Conservation (phyloP, 2,888 invertebrate species). For the Hypena proboscidalis region DNA sequence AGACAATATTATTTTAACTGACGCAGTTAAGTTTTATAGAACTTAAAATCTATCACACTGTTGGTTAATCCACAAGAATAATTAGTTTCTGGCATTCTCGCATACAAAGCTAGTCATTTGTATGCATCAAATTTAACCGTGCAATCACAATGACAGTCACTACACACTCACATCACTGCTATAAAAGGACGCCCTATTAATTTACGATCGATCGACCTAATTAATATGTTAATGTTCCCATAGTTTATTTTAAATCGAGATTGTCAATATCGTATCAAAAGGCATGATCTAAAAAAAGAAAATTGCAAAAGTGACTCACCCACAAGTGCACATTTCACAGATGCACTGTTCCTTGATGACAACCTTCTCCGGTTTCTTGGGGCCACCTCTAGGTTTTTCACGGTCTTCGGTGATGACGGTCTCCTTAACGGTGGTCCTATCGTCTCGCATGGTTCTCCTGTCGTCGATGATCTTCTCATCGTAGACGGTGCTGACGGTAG, state of each 20-base stretch:
- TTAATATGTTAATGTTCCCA: constrained; percentile 27
- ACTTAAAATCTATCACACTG: too few species aligned
- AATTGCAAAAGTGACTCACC: constrained; percentile 86
- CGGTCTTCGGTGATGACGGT: constrained; percentile 65
- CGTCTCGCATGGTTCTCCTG: constrained; percentile 78
- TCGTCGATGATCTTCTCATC: constrained; percentile 76
- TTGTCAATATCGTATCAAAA: too few species aligned
- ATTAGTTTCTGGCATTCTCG: not conserved
- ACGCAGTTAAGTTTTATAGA: too few species aligned
- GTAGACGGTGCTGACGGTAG: constrained; percentile 76
- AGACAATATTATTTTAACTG: too few species aligned
- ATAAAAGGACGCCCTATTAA: constrained; percentile 46
- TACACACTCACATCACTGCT: too few species aligned
- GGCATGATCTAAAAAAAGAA: not conserved
- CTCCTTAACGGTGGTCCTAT: constrained; percentile 67
- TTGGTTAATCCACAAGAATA: not conserved
- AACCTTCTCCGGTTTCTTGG: constrained; percentile 73
- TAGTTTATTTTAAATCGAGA: too few species aligned
- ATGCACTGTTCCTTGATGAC: constrained; percentile 92
- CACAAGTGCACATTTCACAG: constrained; percentile 96
- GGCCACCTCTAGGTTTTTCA: constrained; percentile 72
- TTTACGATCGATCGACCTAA: constrained; percentile 34
- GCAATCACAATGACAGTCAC: constrained; percentile 20
- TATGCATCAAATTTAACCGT: constrained; percentile 22
- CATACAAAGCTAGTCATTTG: constrained; percentile 5